A percentile compares a stretch with the other conserved stretches of the same genome.
phyloP scores from a whole-genome alignment of 2,888 invertebrate species.

The Parthenolecanium corni region DNA sequence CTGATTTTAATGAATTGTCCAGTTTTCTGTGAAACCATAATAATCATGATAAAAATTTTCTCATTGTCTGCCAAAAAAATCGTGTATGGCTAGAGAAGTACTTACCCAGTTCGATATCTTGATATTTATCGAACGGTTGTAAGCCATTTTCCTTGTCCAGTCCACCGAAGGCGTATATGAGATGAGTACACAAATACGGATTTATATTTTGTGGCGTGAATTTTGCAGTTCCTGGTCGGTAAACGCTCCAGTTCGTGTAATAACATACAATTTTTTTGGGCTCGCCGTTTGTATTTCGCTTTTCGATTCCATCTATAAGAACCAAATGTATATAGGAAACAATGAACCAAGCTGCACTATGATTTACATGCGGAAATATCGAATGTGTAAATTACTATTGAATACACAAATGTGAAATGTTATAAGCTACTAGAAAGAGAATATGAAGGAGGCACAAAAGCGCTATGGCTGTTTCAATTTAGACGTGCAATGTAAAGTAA shows the following conservation, averaged over 20 bases:
- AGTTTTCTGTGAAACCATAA: too few species aligned
- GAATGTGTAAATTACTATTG: too few species aligned
- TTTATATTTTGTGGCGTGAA: conserved; percentile 90
- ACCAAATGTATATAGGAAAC: too few species aligned
- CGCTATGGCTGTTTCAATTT: too few species aligned
- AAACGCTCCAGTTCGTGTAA: conserved; percentile 89
- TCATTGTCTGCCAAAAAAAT: not conserved
- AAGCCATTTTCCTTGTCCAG: conserved; percentile 82
- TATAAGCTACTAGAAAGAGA: too few species aligned
- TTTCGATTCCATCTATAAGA: conserved; percentile 30
- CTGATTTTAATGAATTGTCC: too few species aligned
- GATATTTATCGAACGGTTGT: conserved; percentile 88
- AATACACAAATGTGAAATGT: too few species aligned
- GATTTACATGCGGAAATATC: too few species aligned
- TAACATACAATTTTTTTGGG: conserved; percentile 77
- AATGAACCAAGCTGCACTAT: too few species aligned
- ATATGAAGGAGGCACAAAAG: too few species aligned
- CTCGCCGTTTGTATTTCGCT: conserved; percentile 27
- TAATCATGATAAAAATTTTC: not conserved
- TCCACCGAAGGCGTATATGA: conserved; percentile 85
- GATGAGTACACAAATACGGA: conserved; percentile 85
- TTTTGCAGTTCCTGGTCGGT: conserved; percentile 78
- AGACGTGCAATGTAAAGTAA: too few species aligned
- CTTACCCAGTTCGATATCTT: conserved; percentile 86
- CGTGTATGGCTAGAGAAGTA: not conserved